Evolutionary conservation across 2,113 vertebrate genomes (phyloP).

Genomic region (Fulica atra): DNA sequence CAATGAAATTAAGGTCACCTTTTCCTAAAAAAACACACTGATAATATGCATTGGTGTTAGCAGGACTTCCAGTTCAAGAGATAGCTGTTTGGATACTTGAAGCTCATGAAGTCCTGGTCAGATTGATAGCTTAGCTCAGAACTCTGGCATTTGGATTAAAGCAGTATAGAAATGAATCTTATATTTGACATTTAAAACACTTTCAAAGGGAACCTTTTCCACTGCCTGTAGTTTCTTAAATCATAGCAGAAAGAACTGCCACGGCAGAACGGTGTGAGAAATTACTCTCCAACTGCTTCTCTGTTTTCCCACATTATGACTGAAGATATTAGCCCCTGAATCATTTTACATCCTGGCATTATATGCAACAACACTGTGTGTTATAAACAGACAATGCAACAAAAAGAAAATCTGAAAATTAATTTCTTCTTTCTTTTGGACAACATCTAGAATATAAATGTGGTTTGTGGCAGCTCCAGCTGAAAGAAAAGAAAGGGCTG

Average conservation of each 20-base stretch:
- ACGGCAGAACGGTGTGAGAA: constrained; percentile 65
- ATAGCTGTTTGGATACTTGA: constrained; percentile 53
- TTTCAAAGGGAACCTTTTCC: constrained; percentile 73
- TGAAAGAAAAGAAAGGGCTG: neutral
- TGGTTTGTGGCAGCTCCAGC: neutral
- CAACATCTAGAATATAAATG: constrained; percentile 22
- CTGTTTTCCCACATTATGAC: constrained; percentile 62
- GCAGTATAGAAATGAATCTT: constrained; percentile 77
- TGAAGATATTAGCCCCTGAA: constrained; percentile 58
- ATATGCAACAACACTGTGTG: neutral
- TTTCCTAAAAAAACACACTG: neutral
- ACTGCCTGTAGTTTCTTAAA: constrained; percentile 73
- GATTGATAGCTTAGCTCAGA: constrained; percentile 72
- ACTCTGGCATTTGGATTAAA: constrained; percentile 78
- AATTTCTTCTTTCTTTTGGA: neutral
- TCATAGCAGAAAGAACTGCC: constrained; percentile 69
- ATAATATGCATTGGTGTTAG: neutral
- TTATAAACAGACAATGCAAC: constrained; percentile 34
- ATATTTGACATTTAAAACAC: constrained; percentile 79
- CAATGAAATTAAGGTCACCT: neutral
- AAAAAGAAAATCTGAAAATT: constrained; percentile 26
- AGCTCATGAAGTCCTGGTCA: constrained; percentile 49
- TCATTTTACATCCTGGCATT: constrained; percentile 52
- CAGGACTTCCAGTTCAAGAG: neutral
- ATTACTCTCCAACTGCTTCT: constrained; percentile 65